Evolutionary conservation across 2,797 vertebrate genomes (phyloP).

Genomic region (Lithobates sylvaticus): DNA sequence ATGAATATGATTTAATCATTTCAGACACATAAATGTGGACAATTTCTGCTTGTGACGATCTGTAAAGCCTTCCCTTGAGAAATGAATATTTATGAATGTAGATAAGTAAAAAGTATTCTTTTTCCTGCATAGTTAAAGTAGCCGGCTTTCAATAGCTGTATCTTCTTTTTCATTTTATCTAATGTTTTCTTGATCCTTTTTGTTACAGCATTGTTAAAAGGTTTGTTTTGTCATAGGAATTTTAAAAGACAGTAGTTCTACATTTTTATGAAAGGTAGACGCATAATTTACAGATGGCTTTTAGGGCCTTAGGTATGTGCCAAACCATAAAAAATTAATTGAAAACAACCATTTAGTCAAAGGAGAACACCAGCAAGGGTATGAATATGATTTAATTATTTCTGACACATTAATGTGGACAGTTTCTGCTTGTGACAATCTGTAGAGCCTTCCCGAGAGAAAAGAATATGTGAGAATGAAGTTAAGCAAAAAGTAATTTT

Average conservation of each 20-base stretch:
- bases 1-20: conserved; percentile 42
- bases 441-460: conserved; percentile 12
- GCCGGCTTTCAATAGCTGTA: neutral
- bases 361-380: neutral
- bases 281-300: no score
- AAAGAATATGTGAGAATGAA: conserved; percentile 47
- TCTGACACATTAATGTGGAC: conserved; percentile 49
- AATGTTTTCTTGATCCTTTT: neutral
- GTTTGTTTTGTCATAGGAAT: neutral
- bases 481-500: neutral
- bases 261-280: neutral
- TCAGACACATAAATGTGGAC: conserved; percentile 49
- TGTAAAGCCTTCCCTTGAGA: conserved; percentile 22
- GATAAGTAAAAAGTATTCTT: neutral
- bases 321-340: no score
- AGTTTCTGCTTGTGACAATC: conserved; percentile 9
- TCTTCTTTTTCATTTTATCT: neutral
- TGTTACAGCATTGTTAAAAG: neutral
- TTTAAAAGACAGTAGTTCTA: neutral
- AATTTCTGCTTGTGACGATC: conserved; percentile 18
- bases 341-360: no score
- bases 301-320: neutral
- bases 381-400: conserved; percentile 40
- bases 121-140: neutral
- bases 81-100: conserved; percentile 53